These are phyloP conservation scores for Galago senegalensis DNA, from an alignment of 2,797 vertebrate genomes.

Conservation along the genomic window DNA sequence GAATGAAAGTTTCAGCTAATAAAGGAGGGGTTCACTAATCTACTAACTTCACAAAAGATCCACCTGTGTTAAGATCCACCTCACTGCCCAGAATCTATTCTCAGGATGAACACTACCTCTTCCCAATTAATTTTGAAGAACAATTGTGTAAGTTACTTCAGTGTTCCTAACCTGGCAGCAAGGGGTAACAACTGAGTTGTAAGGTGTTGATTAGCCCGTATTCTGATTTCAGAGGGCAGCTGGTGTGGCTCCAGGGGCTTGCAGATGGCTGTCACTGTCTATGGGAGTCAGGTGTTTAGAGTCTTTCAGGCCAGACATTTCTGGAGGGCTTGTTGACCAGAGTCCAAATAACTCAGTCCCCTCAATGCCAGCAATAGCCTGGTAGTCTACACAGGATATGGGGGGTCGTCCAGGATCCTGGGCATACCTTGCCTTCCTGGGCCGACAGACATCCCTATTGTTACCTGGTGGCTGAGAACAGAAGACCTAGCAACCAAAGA, in stretches of 20 bases:
- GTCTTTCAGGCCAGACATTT: too few species aligned
- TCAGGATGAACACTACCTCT: not conserved
- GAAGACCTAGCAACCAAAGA: too few species aligned
- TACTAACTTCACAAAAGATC: not conserved
- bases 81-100: not conserved
- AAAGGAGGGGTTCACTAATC: not conserved
- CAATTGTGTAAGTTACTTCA: not conserved
- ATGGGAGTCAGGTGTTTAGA: too few species aligned
- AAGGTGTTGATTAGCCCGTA: not conserved
- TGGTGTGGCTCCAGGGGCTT: not conserved
- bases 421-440: too few species aligned
- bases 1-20: not conserved
- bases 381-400: too few species aligned
- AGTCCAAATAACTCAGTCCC: too few species aligned
- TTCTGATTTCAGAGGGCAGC: not conserved
- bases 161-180: not conserved
- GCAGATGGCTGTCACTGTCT: too few species aligned
- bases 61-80: not conserved
- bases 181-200: not conserved
- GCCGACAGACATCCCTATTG: too few species aligned
- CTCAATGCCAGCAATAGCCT: too few species aligned
- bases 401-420: too few species aligned
- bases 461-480: too few species aligned
- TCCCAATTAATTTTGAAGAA: slow-evolving; percentile 24
- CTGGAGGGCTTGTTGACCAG: too few species aligned